A percentile compares a stretch with the other conserved stretches of the same genome.
Conservation (phyloP, 2,797 vertebrate genomes). For the Cygnus olor region DNA sequence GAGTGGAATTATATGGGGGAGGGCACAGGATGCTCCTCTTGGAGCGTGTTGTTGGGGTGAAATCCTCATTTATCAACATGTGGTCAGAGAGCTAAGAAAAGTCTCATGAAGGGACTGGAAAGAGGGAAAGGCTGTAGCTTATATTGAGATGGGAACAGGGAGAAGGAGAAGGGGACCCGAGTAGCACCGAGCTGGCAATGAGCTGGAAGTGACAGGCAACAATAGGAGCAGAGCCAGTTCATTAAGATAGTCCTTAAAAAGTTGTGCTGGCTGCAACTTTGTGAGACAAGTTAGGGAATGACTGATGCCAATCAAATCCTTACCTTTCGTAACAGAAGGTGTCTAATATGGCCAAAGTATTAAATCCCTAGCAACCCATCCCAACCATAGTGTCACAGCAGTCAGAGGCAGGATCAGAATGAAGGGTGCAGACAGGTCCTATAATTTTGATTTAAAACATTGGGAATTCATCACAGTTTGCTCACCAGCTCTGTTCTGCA, state of each 20-base stretch:
- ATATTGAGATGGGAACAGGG: background rate
- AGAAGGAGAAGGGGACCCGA: background rate
- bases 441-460: conserved; percentile 47
- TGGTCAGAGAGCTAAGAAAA: background rate
- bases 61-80: background rate
- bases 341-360: background rate
- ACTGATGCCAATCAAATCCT: conserved; percentile 75
- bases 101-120: background rate
- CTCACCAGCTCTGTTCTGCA: background rate
- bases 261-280: conserved; percentile 55
- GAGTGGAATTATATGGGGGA: background rate
- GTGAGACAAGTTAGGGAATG: conserved; percentile 67
- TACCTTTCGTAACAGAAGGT: conserved; percentile 40
- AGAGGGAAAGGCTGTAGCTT: background rate
- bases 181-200: background rate
- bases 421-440: conserved; percentile 27
- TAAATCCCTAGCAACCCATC: conserved; percentile 46
- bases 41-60: background rate
- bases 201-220: conserved; percentile 29
- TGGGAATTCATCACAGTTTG: conserved; percentile 38
- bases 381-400: conserved; percentile 8
- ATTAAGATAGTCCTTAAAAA: conserved; percentile 74
- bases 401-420: conserved; percentile 7
- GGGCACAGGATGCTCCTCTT: background rate
- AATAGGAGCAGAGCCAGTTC: conserved; percentile 58